These are phyloP conservation scores for Varanus komodoensis DNA, from an alignment of 2,113 vertebrate genomes.

Conservation along the genomic window DNA sequence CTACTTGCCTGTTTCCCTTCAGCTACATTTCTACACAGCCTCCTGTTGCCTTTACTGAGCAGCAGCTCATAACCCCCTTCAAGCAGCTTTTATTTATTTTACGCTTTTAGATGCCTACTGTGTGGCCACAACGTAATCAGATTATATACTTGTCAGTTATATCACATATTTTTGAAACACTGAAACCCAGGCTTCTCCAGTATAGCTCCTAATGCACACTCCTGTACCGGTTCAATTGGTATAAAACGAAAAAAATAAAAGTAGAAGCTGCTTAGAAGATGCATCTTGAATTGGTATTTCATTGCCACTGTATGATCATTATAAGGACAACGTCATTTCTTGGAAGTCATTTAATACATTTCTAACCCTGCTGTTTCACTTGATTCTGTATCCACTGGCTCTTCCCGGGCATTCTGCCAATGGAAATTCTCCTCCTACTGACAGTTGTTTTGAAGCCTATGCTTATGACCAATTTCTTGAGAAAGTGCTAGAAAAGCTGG, in stretches of 20 bases:
- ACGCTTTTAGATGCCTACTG: neutral
- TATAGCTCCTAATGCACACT: neutral
- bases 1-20: neutral
- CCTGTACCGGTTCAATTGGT: neutral
- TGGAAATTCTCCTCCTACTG: slow-evolving; percentile 51
- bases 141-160: slow-evolving; percentile 16
- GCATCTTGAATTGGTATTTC: slow-evolving; percentile 13
- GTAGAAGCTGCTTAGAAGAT: neutral
- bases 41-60: neutral
- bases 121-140: slow-evolving; percentile 1
- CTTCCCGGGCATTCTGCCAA: slow-evolving; percentile 62
- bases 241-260: neutral
- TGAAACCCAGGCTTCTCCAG: neutral
- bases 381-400: slow-evolving; percentile 60
- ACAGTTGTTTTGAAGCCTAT: slow-evolving; percentile 32
- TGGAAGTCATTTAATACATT: slow-evolving; percentile 59
- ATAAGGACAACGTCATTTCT: slow-evolving; percentile 66
- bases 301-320: neutral
- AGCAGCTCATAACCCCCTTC: neutral
- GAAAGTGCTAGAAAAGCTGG: slow-evolving; percentile 20
- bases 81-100: neutral
- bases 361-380: slow-evolving; percentile 70
- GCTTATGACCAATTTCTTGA: slow-evolving; percentile 50
- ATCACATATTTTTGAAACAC: neutral
- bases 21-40: neutral